Evolutionary conservation across 2,797 vertebrate genomes (phyloP).

Genomic region (Chrysocyon brachyurus): DNA sequence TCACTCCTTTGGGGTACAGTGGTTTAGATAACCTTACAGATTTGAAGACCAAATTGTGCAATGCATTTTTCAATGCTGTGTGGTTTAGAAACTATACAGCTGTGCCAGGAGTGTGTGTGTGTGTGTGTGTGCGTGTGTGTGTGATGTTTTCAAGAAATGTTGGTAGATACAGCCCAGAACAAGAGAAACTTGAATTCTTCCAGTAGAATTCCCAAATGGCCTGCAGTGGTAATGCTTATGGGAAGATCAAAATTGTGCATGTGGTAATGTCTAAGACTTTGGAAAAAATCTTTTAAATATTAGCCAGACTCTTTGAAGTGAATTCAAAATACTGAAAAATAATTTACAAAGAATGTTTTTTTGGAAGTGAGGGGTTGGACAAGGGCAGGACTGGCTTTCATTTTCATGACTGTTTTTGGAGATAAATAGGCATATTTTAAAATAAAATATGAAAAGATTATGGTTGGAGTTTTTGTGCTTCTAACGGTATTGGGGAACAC

Average conservation of each 20-base stretch:
- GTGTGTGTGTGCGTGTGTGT: neutral
- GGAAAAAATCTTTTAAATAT: constrained; percentile 75
- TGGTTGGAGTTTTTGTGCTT: constrained; percentile 47
- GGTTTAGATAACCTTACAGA: constrained; percentile 12
- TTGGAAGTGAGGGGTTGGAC: constrained; percentile 60
- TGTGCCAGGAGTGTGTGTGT: neutral
- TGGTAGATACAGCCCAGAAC: constrained; percentile 14
- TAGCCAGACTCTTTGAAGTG: constrained; percentile 78
- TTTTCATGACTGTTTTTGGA: constrained; percentile 69
- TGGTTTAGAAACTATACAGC: constrained; percentile 47
- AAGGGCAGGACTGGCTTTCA: constrained; percentile 56
- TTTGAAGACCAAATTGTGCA: constrained; percentile 40
- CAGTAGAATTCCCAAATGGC: constrained; percentile 55
- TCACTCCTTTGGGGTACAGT: neutral
- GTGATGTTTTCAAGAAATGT: constrained; percentile 33
- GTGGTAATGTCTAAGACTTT: constrained; percentile 73
- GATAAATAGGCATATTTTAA: constrained; percentile 52
- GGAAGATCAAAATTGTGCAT: constrained; percentile 63
- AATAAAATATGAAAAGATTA: constrained; percentile 69
- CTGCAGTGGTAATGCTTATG: constrained; percentile 52
- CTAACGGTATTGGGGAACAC: constrained; percentile 17
- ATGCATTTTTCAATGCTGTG: neutral
- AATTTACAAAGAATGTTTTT: constrained; percentile 75
- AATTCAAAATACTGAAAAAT: constrained; percentile 76
- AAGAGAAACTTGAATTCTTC: constrained; percentile 68